Base-by-base conservation (phyloP, 2,113 vertebrate genomes). In the Recurvirostra avosetta region DNA sequence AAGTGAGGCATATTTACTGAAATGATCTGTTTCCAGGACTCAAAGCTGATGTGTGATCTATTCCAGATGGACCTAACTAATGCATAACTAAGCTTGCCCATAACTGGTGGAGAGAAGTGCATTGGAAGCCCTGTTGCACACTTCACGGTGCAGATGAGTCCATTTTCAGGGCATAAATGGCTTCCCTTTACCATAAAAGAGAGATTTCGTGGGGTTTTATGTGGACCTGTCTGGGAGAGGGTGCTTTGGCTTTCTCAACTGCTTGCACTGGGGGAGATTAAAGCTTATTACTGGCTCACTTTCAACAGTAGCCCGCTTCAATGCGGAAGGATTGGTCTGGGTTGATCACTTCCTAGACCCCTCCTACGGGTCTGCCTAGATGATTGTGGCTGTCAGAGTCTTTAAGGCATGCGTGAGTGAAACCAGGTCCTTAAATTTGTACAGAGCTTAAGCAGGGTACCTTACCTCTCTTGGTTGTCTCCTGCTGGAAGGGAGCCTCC, bases 341-440 rank as follows among this genome's bases (percentile, higher is more conserved):
- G 9, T 81, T 84, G 16, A 61, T 88, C 1, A 18, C 26, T 71
- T 90, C 23, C 23, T 88, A 55, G 56, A 72, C 27, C 34, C 22
- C 34, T 87, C 30, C 23, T 40, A 1, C 20, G 50, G 59, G 25
- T 71, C 40, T 92, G 25, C 45, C 6, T 36, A 17, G n/a, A 7
- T 2, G 2, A 2, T 23, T 67, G 71, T 74, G 67, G 18, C 38
- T 74, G 20, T 74, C 9, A 25, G 32, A 26, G 38, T 63, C 12
- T 38, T 50, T 3, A 16, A 47, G 40, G 26, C 15, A 22, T 26
- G n/a, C n/a, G 5, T 61, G 29, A 67, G 15, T 0, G 1, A 67
- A 58, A 20, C 0, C 0, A 1, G 11, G 23, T 66, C 36, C 19
- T 56, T 38, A 66, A 62, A 6, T 12, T 65, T 65, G 17, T 38